Evolutionary conservation across 2,888 invertebrate species (phyloP).

Genomic region (Rhyacophila evoluta): DNA sequence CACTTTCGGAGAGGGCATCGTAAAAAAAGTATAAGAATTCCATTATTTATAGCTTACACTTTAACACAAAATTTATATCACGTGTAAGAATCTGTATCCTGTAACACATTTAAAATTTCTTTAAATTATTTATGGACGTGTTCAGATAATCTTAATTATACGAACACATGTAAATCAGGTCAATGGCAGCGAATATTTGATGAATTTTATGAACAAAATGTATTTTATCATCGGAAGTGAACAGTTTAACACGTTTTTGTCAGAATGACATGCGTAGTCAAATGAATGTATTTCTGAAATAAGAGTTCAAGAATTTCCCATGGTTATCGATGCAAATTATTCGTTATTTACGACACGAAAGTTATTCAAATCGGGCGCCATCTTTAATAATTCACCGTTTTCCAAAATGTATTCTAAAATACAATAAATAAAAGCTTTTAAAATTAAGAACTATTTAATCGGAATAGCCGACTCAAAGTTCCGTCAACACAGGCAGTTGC

Average conservation of each 20-base stretch:
- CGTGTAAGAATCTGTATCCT: too few species aligned
- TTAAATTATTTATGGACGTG: too few species aligned
- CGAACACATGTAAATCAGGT: too few species aligned
- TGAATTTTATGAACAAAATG: not conserved
- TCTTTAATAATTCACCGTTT: not conserved
- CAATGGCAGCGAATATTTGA: too few species aligned
- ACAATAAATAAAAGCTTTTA: too few species aligned
- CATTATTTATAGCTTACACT: too few species aligned
- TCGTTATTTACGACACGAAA: not conserved
- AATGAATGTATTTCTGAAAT: not conserved
- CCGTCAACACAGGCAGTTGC: too few species aligned
- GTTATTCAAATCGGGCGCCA: not conserved
- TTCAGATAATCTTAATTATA: too few species aligned
- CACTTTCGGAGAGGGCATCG: too few species aligned
- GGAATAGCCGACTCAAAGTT: not conserved
- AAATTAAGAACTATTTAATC: not conserved
- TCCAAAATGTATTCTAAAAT: not conserved
- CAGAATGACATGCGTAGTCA: not conserved
- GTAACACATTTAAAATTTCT: too few species aligned
- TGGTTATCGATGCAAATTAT: conserved; percentile 9
- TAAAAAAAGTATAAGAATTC: too few species aligned
- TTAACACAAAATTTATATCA: too few species aligned
- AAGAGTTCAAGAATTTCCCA: not conserved
- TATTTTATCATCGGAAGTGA: not conserved
- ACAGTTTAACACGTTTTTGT: not conserved